A percentile compares a stretch with the other conserved stretches of the same genome.
Conservation (phyloP, 2,888 invertebrate genomes). For the Metacarcinus magister region DNA sequence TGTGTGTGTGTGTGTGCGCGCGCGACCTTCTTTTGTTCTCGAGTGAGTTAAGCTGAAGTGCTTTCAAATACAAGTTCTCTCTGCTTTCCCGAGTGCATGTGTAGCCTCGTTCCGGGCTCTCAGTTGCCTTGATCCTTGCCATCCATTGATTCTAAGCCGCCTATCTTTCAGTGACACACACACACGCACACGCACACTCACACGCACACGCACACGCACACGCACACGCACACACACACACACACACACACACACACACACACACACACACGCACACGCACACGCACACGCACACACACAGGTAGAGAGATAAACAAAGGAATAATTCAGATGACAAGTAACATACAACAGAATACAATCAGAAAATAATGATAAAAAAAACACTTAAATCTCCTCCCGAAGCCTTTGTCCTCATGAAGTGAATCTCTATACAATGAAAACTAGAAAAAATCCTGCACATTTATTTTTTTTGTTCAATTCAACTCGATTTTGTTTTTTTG, state of each 20-base stretch:
- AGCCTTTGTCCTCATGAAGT: too few species aligned
- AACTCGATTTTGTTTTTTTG: too few species aligned
- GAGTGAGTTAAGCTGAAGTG: background rate
- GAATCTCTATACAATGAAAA: too few species aligned
- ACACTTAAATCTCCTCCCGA: too few species aligned
- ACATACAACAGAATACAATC: too few species aligned
- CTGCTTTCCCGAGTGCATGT: background rate
- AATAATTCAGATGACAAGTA: too few species aligned
- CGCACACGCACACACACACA: too few species aligned
- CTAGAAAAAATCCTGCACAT: too few species aligned
- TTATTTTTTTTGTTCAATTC: too few species aligned
- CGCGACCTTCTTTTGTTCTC: background rate
- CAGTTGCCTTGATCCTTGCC: background rate
- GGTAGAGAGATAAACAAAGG: background rate
- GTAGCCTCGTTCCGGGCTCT: background rate
- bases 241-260: background rate
- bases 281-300: background rate
- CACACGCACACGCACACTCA: conserved; percentile 14
- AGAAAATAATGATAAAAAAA: too few species aligned
- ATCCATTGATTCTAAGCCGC: background rate
- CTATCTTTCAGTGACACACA: background rate
- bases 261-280: conserved; percentile 39
- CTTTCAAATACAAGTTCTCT: background rate
- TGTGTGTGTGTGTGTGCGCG: background rate
- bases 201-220: conserved; percentile 6